Conservation (phyloP, 2,888 invertebrate genomes). For the Athalia rosae region DNA sequence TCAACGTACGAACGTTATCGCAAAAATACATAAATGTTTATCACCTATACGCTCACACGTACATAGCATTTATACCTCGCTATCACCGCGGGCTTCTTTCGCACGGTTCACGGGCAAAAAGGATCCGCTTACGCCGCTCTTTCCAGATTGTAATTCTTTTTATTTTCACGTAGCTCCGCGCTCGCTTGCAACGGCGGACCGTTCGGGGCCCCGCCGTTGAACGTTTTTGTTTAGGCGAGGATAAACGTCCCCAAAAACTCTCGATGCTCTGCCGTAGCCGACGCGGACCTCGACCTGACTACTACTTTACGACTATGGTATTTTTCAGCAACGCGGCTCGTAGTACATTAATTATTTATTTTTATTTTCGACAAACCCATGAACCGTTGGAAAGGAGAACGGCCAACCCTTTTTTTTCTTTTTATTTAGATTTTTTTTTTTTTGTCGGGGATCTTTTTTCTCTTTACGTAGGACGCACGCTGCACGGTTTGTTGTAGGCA, state of each 20-base stretch:
- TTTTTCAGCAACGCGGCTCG: not conserved
- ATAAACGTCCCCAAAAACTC: slow-evolving; percentile 5
- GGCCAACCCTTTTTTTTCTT: too few species aligned
- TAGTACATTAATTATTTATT: not conserved
- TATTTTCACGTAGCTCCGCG: not conserved
- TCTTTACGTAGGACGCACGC: not conserved
- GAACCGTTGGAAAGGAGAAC: too few species aligned
- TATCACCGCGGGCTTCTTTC: too few species aligned
- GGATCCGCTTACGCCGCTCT: not conserved
- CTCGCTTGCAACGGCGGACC: slow-evolving; percentile 6
- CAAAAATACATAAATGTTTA: slow-evolving; percentile 37
- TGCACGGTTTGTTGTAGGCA: slow-evolving; percentile 7
- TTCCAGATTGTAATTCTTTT: not conserved
- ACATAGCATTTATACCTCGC: not conserved
- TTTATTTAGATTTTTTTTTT: not conserved
- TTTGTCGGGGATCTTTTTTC: not conserved
- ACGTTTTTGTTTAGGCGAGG: slow-evolving; percentile 58
- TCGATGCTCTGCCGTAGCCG: slow-evolving; percentile 1
- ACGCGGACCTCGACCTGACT: not conserved
- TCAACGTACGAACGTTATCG: slow-evolving; percentile 48
- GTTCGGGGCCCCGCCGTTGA: slow-evolving; percentile 47
- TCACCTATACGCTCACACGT: too few species aligned
- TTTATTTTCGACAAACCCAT: not conserved
- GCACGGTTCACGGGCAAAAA: too few species aligned
- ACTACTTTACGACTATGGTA: not conserved